Percentiles rank a stretch among this genome's conserved stretches.
Evolutionary conservation across 2,888 invertebrate species (phyloP).

Genomic region (Chironomus riparius): DNA sequence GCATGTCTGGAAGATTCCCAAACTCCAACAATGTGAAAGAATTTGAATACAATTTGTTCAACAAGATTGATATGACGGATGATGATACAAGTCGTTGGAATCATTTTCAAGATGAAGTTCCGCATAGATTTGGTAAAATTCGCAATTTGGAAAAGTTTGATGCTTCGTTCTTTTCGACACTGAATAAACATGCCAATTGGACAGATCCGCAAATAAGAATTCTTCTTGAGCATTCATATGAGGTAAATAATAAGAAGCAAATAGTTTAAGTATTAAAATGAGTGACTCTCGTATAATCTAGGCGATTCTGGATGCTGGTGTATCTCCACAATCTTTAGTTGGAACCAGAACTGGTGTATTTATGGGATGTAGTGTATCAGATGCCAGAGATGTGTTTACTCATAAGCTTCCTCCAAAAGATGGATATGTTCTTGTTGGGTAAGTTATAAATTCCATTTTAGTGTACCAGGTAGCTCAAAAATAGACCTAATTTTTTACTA

Average conservation of each 20-base stretch:
- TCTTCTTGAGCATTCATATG: slow-evolving; percentile 51
- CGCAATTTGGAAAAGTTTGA: slow-evolving; percentile 45
- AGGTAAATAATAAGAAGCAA: slow-evolving; percentile 35
- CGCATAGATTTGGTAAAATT: slow-evolving; percentile 44
- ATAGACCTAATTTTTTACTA: too few species aligned
- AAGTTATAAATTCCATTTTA: too few species aligned
- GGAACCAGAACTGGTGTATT: slow-evolving; percentile 65
- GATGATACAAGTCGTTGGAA: slow-evolving; percentile 42
- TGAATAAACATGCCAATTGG: slow-evolving; percentile 44
- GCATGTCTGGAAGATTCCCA: slow-evolving; percentile 52
- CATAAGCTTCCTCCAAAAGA: slow-evolving; percentile 52
- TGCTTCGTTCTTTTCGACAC: slow-evolving; percentile 44
- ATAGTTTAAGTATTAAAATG: too few species aligned
- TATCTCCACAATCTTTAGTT: slow-evolving; percentile 55
- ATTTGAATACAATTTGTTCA: slow-evolving; percentile 46
- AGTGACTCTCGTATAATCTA: too few species aligned
- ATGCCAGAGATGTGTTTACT: slow-evolving; percentile 63
- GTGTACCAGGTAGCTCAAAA: too few species aligned
- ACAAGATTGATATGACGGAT: slow-evolving; percentile 50
- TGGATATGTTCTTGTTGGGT: slow-evolving; percentile 42
- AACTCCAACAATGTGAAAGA: slow-evolving; percentile 53
- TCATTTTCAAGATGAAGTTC: slow-evolving; percentile 44
- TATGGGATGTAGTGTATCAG: slow-evolving; percentile 61
- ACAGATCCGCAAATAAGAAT: slow-evolving; percentile 48
- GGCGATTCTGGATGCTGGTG: slow-evolving; percentile 60